These are phyloP conservation scores for Sebastes jordani DNA, from an alignment of 2,797 vertebrate species.

Conservation along the genomic window DNA sequence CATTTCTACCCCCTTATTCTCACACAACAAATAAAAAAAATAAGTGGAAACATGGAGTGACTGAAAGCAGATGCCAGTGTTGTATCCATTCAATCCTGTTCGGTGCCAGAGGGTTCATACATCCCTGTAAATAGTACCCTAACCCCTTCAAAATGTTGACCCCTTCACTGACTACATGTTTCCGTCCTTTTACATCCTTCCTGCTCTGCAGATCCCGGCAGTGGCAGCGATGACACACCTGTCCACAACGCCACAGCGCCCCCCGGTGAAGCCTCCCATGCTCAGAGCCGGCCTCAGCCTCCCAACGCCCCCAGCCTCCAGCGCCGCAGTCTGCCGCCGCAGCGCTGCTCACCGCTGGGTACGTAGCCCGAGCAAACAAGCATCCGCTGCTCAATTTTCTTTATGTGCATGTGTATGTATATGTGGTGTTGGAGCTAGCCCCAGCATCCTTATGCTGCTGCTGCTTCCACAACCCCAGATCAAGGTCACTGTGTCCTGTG, in stretches of 20 bases:
- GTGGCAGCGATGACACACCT: slow-evolving; percentile 84
- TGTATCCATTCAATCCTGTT: not conserved
- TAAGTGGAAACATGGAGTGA: not conserved
- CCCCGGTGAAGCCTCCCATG: slow-evolving; percentile 77
- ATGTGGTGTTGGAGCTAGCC: not conserved
- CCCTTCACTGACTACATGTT: not conserved
- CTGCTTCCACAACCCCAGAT: not conserved
- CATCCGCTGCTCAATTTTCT: accelerated
- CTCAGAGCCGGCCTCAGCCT: slow-evolving; percentile 64
- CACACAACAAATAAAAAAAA: not conserved
- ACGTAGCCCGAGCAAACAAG: slow-evolving; percentile 36
- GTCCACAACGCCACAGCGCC: slow-evolving; percentile 69
- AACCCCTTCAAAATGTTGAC: not conserved
- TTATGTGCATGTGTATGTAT: not conserved
- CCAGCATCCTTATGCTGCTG: not conserved
- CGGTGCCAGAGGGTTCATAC: not conserved
- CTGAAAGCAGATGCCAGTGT: not conserved
- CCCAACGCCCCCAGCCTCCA: slow-evolving; percentile 76
- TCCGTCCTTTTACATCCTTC: not conserved
- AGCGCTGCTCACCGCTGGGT: slow-evolving; percentile 85
- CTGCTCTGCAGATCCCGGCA: slow-evolving; percentile 80
- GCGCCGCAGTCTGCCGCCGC: slow-evolving; percentile 85
- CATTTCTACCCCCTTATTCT: not conserved
- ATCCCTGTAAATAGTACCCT: not conserved
- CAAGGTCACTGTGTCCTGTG: slow-evolving; percentile 18